Evolutionary conservation across 1,140 invertebrate genomes (phyloP).

Genomic region (Caenorhabditis inopinata): DNA sequence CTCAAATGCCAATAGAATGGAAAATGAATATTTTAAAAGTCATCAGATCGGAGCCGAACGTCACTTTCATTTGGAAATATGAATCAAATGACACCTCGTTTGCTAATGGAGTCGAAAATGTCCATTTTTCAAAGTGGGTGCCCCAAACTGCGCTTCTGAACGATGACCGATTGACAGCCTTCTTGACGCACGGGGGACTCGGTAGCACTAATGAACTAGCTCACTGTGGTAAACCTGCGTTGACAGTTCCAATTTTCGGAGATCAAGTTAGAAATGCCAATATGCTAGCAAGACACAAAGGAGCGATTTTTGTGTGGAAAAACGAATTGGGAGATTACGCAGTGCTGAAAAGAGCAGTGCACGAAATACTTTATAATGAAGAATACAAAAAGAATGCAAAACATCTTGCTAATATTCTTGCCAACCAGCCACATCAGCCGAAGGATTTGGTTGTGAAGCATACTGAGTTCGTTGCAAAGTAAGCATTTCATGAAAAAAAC

Average conservation of each 20-base stretch:
- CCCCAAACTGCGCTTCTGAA: neutral
- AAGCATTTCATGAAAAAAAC: no score
- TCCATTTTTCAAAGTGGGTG: neutral
- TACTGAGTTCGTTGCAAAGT: constrained; percentile 33
- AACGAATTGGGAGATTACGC: constrained; percentile 19
- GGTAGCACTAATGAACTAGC: constrained; percentile 53
- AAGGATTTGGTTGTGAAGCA: constrained; percentile 1
- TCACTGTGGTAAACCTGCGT: constrained; percentile 52
- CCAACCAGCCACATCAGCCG: constrained; percentile 1
- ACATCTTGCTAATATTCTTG: neutral
- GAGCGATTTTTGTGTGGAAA: constrained; percentile 39
- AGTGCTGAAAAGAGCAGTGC: constrained; percentile 10
- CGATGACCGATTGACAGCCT: constrained; percentile 46
- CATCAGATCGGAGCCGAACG: neutral
- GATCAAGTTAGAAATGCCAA: constrained; percentile 53
- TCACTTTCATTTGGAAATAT: constrained; percentile 27
- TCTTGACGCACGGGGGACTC: constrained; percentile 57
- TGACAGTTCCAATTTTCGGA: constrained; percentile 54
- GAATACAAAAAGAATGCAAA: constrained; percentile 8
- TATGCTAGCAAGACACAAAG: constrained; percentile 45
- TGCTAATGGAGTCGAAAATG: neutral
- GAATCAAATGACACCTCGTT: constrained; percentile 2
- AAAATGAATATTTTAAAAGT: neutral
- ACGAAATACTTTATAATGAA: neutral
- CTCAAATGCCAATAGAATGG: neutral